Conservation (phyloP, 2,113 vertebrate genomes). For the Trachemys scripta region DNA sequence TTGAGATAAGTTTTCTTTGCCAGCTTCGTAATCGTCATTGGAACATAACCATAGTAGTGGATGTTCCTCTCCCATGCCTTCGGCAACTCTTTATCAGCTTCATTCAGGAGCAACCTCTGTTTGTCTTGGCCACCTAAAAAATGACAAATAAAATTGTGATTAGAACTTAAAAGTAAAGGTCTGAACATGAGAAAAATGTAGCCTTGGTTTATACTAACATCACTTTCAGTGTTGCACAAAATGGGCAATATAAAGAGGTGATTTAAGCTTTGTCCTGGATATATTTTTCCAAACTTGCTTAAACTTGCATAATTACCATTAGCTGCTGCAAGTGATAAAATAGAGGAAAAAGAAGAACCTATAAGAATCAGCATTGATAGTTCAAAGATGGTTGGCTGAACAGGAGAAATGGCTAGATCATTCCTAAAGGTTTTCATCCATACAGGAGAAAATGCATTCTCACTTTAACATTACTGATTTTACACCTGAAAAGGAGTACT, state of each 20-base stretch:
- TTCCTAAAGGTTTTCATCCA: not conserved
- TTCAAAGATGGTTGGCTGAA: not conserved
- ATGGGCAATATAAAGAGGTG: not conserved
- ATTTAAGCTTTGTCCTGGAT: not conserved
- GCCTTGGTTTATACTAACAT: not conserved
- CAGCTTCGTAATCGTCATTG: not conserved
- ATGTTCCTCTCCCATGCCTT: not conserved
- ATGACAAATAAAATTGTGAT: not conserved
- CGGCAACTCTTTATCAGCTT: not conserved
- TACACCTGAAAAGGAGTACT: not conserved
- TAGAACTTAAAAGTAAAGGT: not conserved
- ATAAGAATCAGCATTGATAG: not conserved
- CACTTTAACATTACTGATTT: not conserved
- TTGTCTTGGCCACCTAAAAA: not conserved
- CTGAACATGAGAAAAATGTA: not conserved
- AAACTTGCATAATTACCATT: not conserved
- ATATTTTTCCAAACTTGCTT: not conserved
- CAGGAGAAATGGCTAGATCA: not conserved
- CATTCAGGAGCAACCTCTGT: not conserved
- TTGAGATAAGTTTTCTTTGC: not conserved
- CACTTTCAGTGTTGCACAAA: not conserved
- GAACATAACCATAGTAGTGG: not conserved
- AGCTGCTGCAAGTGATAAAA: not conserved
- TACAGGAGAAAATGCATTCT: not conserved
- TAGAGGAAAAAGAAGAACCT: not conserved